Conservation (phyloP, 2,113 vertebrate species). For the Crocuta crocuta region DNA sequence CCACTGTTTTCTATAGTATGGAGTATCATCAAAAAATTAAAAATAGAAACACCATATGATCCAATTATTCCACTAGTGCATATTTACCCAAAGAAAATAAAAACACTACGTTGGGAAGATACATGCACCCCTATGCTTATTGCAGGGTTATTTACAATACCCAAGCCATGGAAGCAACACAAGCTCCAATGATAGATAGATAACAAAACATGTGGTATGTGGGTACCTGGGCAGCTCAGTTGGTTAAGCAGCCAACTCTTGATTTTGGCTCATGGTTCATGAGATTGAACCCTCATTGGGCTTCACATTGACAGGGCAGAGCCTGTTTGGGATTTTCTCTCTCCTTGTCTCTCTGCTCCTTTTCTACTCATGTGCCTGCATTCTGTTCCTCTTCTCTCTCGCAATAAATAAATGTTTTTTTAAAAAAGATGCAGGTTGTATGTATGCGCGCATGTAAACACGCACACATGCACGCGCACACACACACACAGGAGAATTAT, state of each 20-base stretch:
- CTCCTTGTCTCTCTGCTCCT: too few species aligned
- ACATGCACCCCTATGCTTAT: background rate
- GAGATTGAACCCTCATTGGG: too few species aligned
- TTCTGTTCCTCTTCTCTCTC: too few species aligned
- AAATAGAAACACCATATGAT: background rate
- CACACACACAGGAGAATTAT: background rate
- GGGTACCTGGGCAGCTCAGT: too few species aligned
- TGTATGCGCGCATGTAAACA: background rate
- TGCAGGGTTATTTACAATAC: background rate
- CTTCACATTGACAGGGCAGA: too few species aligned
- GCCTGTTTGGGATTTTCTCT: too few species aligned
- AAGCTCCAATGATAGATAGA: background rate
- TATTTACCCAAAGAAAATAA: background rate
- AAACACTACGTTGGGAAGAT: background rate
- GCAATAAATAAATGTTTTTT: too few species aligned
- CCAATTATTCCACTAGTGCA: background rate
- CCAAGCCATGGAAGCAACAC: background rate
- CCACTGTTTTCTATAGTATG: background rate
- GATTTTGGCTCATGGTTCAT: too few species aligned
- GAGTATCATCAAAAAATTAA: background rate
- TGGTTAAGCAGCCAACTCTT: too few species aligned
- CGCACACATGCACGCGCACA: background rate
- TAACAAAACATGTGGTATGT: background rate
- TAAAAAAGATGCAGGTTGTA: background rate
- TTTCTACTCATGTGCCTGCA: too few species aligned